Evolutionary conservation across 2,888 invertebrate genomes (phyloP), one percentile per base, ranked within the genome.

Genomic region (Drosophila testacea): DNA sequence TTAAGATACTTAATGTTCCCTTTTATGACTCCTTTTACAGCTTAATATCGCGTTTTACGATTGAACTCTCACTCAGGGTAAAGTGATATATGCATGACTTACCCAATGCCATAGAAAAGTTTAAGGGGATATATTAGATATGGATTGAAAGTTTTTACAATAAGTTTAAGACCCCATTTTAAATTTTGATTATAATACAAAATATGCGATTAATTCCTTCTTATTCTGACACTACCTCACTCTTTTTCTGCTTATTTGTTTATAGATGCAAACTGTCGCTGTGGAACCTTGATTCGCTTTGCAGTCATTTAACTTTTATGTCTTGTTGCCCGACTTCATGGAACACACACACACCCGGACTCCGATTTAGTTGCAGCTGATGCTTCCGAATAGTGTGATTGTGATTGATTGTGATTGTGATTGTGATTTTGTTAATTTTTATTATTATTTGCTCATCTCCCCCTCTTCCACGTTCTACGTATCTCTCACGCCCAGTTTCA

Each of bases 401-500:
- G n/a, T n/a, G n/a, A n/a, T n/a, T n/a, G n/a, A n/a, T n/a, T n/a
- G n/a, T n/a, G n/a, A n/a, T n/a, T n/a, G n/a, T n/a, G n/a, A 79
- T 82, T 79, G 72, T 75, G 56, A 68, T 82, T 81, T 78, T 64
- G 72, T 65, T 69, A 52, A 34, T 67, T 77, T 72, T 74, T 82
- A 70, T 78, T 79, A 50, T 79, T 73, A 70, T 73, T 68, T 63
- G 61, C 73, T 63, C 52, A 47, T 55, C 51, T 38, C 34, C 39
- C 27, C 28, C 61, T 46, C 61, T 22, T 47, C 36, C 44, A 7
- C 34, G 28, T 51, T 38, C 44, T 50, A 34, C 16, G 5, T 41
- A 44, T 41, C 51, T 27, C 65, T 68, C 77, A 80, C 79, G 81
- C 79, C 74, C 84, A 81, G 79, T 82, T 91, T 90, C 75, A 79